These are phyloP conservation scores for Euzophera pinguis DNA, from an alignment of 2,888 invertebrate species.

Conservation along the genomic window DNA sequence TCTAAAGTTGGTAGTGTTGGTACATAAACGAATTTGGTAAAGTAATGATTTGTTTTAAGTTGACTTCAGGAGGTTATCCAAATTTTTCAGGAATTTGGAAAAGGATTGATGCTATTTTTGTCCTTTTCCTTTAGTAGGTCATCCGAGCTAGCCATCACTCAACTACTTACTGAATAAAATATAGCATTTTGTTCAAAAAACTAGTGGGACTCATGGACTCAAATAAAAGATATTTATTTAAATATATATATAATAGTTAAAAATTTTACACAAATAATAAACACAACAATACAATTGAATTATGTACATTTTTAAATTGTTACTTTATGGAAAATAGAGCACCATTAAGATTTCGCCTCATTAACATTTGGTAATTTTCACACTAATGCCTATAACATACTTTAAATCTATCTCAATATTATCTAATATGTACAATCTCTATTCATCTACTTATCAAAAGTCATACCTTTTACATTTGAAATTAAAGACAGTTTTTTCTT, in stretches of 20 bases:
- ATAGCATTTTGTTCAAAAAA: too few species aligned
- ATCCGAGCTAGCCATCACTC: too few species aligned
- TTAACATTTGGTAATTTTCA: conserved; percentile 29
- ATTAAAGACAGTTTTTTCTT: too few species aligned
- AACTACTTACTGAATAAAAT: too few species aligned
- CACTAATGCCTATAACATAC: conserved; percentile 8
- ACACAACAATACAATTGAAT: conserved; percentile 21
- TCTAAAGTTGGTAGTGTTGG: too few species aligned
- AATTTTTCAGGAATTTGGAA: too few species aligned
- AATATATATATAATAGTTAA: conserved; percentile 18
- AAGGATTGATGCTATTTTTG: too few species aligned
- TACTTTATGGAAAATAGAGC: conserved; percentile 36
- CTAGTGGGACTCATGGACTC: too few species aligned
- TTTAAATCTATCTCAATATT: conserved; percentile 19
- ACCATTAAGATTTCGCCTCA: conserved; percentile 55
- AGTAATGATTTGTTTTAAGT: too few species aligned
- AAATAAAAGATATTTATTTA: not conserved
- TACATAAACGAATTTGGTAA: too few species aligned
- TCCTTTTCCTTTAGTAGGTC: too few species aligned
- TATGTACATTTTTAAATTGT: conserved; percentile 11
- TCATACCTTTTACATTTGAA: not conserved
- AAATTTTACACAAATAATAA: conserved; percentile 14
- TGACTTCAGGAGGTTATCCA: too few species aligned
- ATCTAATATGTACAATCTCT: conserved; percentile 35
- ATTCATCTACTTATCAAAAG: not conserved